Percentiles rank a stretch among this genome's conserved stretches.
Conservation (phyloP, 2,113 vertebrate species). For the Taurulus bubalis region DNA sequence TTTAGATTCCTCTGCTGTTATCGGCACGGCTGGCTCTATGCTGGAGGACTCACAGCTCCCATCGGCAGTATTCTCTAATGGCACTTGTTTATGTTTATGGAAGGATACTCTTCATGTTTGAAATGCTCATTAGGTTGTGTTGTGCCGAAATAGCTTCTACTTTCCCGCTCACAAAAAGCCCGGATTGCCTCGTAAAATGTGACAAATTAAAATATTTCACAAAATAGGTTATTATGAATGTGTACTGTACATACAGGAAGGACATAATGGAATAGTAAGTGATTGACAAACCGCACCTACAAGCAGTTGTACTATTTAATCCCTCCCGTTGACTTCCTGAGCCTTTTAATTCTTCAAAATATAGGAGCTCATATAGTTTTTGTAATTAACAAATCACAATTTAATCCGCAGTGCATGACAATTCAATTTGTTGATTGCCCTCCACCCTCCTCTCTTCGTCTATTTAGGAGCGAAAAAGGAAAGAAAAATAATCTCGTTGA, state of each 20-base stretch:
- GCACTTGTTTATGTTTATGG: conserved; percentile 26
- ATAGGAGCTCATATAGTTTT: conserved; percentile 86
- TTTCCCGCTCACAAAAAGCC: conserved; percentile 1
- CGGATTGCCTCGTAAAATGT: conserved; percentile 13
- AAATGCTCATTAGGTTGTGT: conserved; percentile 32
- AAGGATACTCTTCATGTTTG: conserved; percentile 17
- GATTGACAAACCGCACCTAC: conserved; percentile 47
- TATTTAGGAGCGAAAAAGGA: conserved; percentile 68
- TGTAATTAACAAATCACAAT: conserved; percentile 99
- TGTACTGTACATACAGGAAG: neutral
- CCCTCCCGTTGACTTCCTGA: conserved; percentile 88
- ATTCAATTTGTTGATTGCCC: conserved; percentile 98
- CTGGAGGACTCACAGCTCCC: conserved; percentile 16
- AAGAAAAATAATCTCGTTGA: conserved; percentile 91
- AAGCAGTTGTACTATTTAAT: conserved; percentile 83
- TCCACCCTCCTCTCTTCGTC: conserved; percentile 52
- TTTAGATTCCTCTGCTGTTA: conserved; percentile 64
- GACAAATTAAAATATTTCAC: neutral
- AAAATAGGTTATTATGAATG: neutral
- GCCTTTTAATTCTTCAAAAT: conserved; percentile 93
- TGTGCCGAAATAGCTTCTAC: conserved; percentile 13
- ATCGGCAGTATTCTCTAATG: conserved; percentile 24
- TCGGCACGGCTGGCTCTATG: conserved; percentile 30
- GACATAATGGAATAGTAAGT: conserved; percentile 2
- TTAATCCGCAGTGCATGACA: conserved; percentile 99